Conservation (phyloP, 2,888 invertebrate genomes). For the Drosophila trichaetosa region DNA sequence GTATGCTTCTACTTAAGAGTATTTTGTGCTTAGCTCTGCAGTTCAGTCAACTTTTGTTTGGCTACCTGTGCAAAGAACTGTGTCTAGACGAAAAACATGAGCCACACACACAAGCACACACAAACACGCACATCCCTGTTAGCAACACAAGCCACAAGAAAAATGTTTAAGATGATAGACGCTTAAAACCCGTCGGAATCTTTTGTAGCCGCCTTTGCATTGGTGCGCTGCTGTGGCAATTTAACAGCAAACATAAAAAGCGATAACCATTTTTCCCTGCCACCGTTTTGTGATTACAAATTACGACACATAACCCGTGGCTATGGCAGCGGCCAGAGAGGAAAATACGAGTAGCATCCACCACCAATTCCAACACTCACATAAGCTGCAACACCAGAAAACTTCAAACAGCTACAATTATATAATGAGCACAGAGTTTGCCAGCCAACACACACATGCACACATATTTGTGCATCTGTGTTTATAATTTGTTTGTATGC, state of each 20-base stretch:
- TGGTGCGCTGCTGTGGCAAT: constrained; percentile 64
- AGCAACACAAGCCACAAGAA: constrained; percentile 32
- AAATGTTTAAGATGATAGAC: constrained; percentile 66
- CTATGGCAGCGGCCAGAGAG: constrained; percentile 40
- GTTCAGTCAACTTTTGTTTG: constrained; percentile 70
- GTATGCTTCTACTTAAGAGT: constrained; percentile 41
- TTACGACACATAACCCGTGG: constrained; percentile 71
- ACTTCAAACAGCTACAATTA: constrained; percentile 77
- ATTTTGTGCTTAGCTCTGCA: constrained; percentile 55
- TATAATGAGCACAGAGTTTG: constrained; percentile 62
- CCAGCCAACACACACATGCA: constrained; percentile 16
- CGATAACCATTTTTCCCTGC: constrained; percentile 71
- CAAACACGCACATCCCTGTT: not conserved
- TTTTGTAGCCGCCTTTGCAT: constrained; percentile 39
- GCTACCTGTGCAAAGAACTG: constrained; percentile 61
- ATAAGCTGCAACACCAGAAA: constrained; percentile 28
- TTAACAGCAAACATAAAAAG: constrained; percentile 67
- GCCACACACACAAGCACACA: constrained; percentile 7
- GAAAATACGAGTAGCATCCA: constrained; percentile 26
- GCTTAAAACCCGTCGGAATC: constrained; percentile 59
- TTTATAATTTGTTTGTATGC: constrained; percentile 19
- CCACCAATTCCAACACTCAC: constrained; percentile 17
- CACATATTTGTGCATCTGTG: not conserved
- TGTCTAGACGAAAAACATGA: constrained; percentile 59
- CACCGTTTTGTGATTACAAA: constrained; percentile 65